Base-by-base conservation (phyloP, 2,797 vertebrate genomes). In the Peromyscus melanophrys region DNA sequence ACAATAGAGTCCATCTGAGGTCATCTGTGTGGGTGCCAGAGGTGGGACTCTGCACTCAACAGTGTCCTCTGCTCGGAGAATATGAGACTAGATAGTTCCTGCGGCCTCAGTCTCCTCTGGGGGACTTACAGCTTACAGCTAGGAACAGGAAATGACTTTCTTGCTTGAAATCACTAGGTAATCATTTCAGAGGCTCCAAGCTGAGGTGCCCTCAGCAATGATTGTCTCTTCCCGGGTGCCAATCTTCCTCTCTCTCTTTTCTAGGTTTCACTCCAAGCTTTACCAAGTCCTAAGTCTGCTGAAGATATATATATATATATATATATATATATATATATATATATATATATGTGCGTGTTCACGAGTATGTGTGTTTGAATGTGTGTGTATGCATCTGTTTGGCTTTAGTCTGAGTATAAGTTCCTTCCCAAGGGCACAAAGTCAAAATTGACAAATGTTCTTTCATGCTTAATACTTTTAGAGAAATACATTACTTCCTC, bases 81-180 rank as follows among this genome's bases (percentile, higher is more conserved):
- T 10, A 27, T 12, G 37, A 80, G 40, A 73, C 52, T 5, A 92
- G 77, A 67, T 6, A 46, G 73, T 11, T 85, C 55, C 71, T n/a
- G 4, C 11, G 59, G 82, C 49, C 46, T 37, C 73, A n/a, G 9
- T 34, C 40, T 57, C 67, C 81, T 81, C 9, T 59, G 49, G 73
- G 75, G 93, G 89, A 52, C 52, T 52, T 52, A 40, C 37, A 29
- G 85, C 52, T 52, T 52, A 40, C 37, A 29, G 85, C 55, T 65
- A 55, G 1, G 43, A 52, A 92, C n/a, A 73, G 81, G 80, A 95
- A 83, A 83, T 29, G 55, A n/a, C 88, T 92, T 88, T 80, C 84
- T 61, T 67, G 27, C 52, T 2, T 92, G 57, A 90, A 94, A 89
- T 81, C 87, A 78, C 31, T 6, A 75, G 29, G 29, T 75, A 85